Evolutionary conservation across 2,888 invertebrate species (phyloP).

Genomic region (Balanococcus diminutus): DNA sequence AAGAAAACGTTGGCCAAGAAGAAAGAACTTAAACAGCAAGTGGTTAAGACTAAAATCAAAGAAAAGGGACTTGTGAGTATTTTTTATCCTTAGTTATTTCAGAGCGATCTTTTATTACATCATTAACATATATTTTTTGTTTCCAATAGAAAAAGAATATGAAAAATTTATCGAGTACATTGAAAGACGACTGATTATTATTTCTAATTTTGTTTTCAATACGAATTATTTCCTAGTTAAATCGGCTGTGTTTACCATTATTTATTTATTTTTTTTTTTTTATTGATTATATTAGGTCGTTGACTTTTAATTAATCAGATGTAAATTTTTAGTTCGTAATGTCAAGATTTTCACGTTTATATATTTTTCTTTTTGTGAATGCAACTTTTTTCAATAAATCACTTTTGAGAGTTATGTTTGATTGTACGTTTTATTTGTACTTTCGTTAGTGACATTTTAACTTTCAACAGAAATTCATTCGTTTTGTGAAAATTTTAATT

Average conservation of each 20-base stretch:
- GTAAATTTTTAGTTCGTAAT: conserved; percentile 32
- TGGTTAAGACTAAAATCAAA: conserved; percentile 46
- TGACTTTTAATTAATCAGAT: neutral
- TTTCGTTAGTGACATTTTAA: too few relatives aligned
- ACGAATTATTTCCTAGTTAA: conserved; percentile 34
- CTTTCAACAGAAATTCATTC: too few relatives aligned
- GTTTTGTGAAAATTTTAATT: too few relatives aligned
- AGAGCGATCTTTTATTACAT: neutral
- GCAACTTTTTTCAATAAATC: conserved; percentile 17
- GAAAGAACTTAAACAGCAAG: conserved; percentile 40
- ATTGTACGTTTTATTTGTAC: too few relatives aligned
- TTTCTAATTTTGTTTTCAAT: neutral
- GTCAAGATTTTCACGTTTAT: conserved; percentile 27
- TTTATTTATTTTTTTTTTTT: conserved; percentile 2
- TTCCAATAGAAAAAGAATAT: conserved; percentile 19
- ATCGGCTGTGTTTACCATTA: conserved; percentile 31
- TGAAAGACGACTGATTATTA: conserved; percentile 38
- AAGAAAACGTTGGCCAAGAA: conserved; percentile 44
- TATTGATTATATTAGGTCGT: neutral
- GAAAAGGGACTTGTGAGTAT: conserved; percentile 45
- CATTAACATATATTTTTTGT: neutral
- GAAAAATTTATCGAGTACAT: neutral
- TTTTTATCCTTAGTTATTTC: neutral
- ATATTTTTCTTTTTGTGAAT: neutral
- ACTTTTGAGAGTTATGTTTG: neutral